Percentiles rank a stretch among this genome's conserved stretches.
Evolutionary conservation across 2,797 vertebrate species (phyloP).

Genomic region (Enteromius fasciolatus): DNA sequence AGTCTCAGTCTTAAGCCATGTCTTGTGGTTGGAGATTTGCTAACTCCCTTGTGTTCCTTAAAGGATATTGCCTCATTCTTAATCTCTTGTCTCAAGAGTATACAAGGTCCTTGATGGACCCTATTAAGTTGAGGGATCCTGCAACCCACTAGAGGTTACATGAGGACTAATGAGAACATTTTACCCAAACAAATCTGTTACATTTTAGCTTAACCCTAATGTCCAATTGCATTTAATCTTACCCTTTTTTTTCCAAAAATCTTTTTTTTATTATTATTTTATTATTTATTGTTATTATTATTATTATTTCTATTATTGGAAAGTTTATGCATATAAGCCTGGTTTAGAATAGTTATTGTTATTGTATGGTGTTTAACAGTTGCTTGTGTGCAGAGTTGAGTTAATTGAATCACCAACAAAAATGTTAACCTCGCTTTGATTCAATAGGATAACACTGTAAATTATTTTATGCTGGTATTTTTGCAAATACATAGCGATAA

Average conservation of each 20-base stretch:
- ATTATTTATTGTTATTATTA: no score
- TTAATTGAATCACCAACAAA: background rate
- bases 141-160: conserved; percentile 16
- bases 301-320: background rate
- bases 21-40: conserved; percentile 47
- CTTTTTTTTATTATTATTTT: no score
- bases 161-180: background rate
- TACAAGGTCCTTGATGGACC: conserved; percentile 20
- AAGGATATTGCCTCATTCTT: conserved; percentile 49
- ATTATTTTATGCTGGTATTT: background rate
- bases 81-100: conserved; percentile 42
- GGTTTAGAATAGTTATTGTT: background rate
- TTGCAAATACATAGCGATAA: background rate
- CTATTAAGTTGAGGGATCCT: conserved; percentile 41
- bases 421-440: background rate
- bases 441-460: background rate
- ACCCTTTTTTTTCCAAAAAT: background rate
- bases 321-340: background rate
- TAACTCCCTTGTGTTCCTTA: conserved; percentile 27
- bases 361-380: background rate
- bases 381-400: background rate
- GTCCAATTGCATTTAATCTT: conserved; percentile 34
- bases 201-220: conserved; percentile 22
- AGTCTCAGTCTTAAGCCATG: conserved; percentile 45
- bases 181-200: conserved; percentile 43